Percentiles rank a stretch among this genome's conserved stretches.
Conservation (phyloP, 2,888 invertebrate species). For the Melolontha melolontha region DNA sequence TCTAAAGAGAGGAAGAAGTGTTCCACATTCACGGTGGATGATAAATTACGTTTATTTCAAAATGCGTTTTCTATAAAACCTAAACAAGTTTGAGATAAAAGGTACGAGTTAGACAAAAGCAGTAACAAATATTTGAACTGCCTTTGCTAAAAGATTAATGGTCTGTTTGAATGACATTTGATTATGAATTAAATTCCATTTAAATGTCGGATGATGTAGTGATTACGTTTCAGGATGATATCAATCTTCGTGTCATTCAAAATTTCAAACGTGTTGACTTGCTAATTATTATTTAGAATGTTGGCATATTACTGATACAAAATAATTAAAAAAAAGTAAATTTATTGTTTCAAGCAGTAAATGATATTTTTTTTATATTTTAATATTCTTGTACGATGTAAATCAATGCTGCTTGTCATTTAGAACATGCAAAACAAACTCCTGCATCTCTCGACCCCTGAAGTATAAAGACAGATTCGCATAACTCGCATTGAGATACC, state of each 20-base stretch:
- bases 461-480: constrained; percentile 43
- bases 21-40: constrained; percentile 33
- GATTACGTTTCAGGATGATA: constrained; percentile 46
- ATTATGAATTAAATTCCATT: constrained; percentile 56
- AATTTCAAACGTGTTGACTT: constrained; percentile 35
- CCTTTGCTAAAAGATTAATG: constrained; percentile 53
- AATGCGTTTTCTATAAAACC: constrained; percentile 45
- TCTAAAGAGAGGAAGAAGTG: constrained; percentile 38
- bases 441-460: constrained; percentile 6
- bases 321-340: not conserved
- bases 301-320: not conserved
- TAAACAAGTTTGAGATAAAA: constrained; percentile 48
- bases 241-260: constrained; percentile 43
- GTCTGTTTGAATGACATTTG: constrained; percentile 53
- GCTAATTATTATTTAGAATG: constrained; percentile 34
- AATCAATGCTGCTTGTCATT: constrained; percentile 28
- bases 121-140: constrained; percentile 50
- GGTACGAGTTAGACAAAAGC: constrained; percentile 49
- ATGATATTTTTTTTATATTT: no score
- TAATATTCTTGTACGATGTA: constrained; percentile 7
- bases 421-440: constrained; percentile 28
- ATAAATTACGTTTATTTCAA: constrained; percentile 44
- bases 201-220: constrained; percentile 48
- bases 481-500: constrained; percentile 39
- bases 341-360: not conserved